phyloP scores from a whole-genome alignment of 2,113 vertebrate species.

The Apteryx owenii region DNA sequence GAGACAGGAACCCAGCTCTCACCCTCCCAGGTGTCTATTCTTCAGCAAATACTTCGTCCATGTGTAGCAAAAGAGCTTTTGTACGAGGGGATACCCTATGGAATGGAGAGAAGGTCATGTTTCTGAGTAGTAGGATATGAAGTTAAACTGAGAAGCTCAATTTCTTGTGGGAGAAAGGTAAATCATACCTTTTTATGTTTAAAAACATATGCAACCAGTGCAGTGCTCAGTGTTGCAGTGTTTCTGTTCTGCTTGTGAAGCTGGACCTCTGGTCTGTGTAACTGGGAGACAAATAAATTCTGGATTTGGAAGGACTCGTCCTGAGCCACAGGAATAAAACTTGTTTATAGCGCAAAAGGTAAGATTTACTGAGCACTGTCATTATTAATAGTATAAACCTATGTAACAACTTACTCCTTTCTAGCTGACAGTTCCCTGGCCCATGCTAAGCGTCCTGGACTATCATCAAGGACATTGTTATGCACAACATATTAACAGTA shows the following conservation, averaged over 20 bases:
- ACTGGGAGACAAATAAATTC: not conserved
- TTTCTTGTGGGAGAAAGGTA: not conserved
- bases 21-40: not conserved
- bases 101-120: not conserved
- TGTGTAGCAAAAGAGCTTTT: not conserved
- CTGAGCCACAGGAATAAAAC: not conserved
- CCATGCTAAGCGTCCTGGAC: constrained; percentile 1
- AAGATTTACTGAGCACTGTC: constrained; percentile 38
- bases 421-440: constrained; percentile 45
- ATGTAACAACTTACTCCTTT: not conserved
- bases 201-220: not conserved
- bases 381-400: constrained; percentile 26
- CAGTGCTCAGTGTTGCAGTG: not conserved
- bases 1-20: not conserved
- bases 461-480: constrained; percentile 23
- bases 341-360: constrained; percentile 16
- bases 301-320: constrained; percentile 2
- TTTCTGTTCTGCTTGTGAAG: not conserved
- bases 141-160: not conserved
- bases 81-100: not conserved
- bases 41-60: not conserved
- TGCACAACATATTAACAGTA: not conserved
- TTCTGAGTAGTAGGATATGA: not conserved
- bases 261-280: not conserved
- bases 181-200: not conserved